Percentiles rank a stretch among this genome's conserved stretches.
Conservation (phyloP, 2,888 invertebrate species). For the Drosophila greeni region DNA sequence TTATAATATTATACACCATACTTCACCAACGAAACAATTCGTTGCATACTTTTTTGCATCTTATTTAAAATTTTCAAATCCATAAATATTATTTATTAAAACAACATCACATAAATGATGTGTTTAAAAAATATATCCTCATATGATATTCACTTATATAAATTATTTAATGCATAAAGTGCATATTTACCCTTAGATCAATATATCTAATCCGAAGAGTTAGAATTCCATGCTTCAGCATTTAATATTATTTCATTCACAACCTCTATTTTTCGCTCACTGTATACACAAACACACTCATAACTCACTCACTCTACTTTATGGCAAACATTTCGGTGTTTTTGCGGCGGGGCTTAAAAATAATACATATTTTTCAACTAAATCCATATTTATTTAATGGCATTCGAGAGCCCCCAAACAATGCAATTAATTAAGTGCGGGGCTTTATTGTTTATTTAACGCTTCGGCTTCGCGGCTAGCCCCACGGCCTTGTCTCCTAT, state of each 20-base stretch:
- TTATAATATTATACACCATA: neutral
- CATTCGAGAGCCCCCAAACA: constrained; percentile 19
- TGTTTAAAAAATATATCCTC: too few species aligned
- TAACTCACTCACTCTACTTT: constrained; percentile 2
- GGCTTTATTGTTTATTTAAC: constrained; percentile 40
- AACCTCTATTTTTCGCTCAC: neutral
- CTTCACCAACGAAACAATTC: too few species aligned
- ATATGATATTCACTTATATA: neutral
- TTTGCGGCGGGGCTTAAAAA: constrained; percentile 27
- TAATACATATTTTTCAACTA: constrained; percentile 39
- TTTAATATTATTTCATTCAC: neutral
- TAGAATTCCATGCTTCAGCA: neutral
- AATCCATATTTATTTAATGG: constrained; percentile 44
- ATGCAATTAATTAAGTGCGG: constrained; percentile 41
- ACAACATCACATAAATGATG: too few species aligned
- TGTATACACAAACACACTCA: neutral
- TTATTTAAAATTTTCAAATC: too few species aligned
- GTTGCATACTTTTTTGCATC: too few species aligned
- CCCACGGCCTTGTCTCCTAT: constrained; percentile 25
- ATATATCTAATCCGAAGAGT: too few species aligned
- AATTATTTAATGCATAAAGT: too few species aligned
- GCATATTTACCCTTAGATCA: too few species aligned
- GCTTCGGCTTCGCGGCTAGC: constrained; percentile 20
- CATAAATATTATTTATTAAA: too few species aligned
- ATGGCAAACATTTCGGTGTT: constrained; percentile 16